Evolutionary conservation across 2,113 vertebrate genomes (phyloP).

Genomic region (Alligator sinensis): DNA sequence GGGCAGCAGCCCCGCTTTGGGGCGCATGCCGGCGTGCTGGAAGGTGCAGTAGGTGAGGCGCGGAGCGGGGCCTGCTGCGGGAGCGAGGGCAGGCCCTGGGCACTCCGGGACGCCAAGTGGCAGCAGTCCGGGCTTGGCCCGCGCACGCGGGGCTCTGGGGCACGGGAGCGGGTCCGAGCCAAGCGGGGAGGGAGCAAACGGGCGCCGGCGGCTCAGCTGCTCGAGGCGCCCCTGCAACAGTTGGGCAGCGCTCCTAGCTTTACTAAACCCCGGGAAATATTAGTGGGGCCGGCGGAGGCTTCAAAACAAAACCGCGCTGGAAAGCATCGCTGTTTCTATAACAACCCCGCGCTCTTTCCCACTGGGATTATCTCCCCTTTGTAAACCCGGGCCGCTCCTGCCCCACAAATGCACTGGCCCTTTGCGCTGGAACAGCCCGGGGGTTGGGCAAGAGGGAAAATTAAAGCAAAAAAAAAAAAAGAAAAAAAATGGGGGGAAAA

Average conservation of each 20-base stretch:
- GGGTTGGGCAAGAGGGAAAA: background rate
- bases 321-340: background rate
- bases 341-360: background rate
- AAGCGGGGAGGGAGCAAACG: too few species aligned
- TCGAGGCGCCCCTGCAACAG: background rate
- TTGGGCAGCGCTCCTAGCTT: background rate
- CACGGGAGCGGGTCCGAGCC: too few species aligned
- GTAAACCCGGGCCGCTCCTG: background rate
- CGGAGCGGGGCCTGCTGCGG: too few species aligned
- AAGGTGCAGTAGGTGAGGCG: too few species aligned
- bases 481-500: background rate
- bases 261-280: background rate
- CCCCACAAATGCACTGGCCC: background rate
- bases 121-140: too few species aligned
- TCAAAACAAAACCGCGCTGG: background rate
- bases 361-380: background rate
- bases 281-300: background rate
- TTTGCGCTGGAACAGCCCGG: background rate
- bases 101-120: too few species aligned
- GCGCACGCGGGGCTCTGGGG: too few species aligned
- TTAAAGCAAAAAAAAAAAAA: background rate
- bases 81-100: background rate
- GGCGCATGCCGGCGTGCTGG: background rate
- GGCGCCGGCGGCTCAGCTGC: background rate
- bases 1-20: background rate